Evolutionary conservation across 1,140 invertebrate genomes (phyloP).

Genomic region (Trichonephila inaurata): DNA sequence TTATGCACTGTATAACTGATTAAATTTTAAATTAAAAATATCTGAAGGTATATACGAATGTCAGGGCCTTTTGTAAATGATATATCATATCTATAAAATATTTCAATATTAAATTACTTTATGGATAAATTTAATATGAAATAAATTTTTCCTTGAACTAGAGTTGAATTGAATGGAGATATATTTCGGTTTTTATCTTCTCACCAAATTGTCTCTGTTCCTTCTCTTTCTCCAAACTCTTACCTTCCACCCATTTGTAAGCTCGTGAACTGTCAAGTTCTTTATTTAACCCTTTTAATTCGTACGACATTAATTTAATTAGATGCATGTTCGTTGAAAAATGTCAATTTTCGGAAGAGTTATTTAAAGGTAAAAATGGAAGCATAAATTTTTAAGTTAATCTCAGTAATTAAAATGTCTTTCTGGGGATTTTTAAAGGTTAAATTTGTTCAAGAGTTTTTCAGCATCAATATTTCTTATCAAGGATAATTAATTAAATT

Average conservation of each 20-base stretch:
- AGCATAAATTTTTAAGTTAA: background rate
- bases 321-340: background rate
- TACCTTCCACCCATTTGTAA: background rate
- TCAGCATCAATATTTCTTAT: background rate
- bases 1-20: too few species aligned
- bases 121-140: background rate
- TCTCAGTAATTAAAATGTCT: slow-evolving; percentile 17
- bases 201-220: background rate
- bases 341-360: background rate
- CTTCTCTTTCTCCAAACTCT: background rate
- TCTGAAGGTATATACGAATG: too few species aligned
- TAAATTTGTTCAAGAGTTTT: background rate
- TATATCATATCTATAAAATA: too few species aligned
- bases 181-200: background rate
- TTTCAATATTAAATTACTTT: too few species aligned
- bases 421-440: background rate
- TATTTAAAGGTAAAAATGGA: background rate
- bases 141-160: background rate
- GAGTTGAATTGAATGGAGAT: background rate
- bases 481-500: background rate
- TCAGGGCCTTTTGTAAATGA: too few species aligned
- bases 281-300: background rate
- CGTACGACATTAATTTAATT: background rate
- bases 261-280: background rate
- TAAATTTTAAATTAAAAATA: too few species aligned